These are phyloP conservation scores for Gymnocypris eckloni DNA, from an alignment of 2,797 vertebrate genomes.

Conservation along the genomic window DNA sequence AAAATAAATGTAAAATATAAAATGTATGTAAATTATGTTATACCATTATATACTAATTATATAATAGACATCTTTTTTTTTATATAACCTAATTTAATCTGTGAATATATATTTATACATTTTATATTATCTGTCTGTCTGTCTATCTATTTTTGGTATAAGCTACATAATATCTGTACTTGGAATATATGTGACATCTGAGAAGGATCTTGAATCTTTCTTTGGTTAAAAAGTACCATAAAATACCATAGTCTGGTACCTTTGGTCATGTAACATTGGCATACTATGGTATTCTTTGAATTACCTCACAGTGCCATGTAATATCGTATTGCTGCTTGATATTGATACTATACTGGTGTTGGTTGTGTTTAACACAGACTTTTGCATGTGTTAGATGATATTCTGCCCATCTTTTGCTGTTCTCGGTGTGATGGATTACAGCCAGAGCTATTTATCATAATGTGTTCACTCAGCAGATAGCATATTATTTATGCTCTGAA, in stretches of 20 bases:
- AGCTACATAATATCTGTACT: neutral
- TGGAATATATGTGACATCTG: neutral
- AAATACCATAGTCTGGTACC: neutral
- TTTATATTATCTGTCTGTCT: neutral
- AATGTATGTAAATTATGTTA: neutral
- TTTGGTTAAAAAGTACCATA: neutral
- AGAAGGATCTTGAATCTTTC: neutral
- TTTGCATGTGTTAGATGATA: neutral
- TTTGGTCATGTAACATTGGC: neutral
- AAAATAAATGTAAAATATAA: neutral
- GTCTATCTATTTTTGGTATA: neutral
- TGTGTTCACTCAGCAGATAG: slow-evolving; percentile 38
- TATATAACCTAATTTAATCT: neutral
- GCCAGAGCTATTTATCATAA: slow-evolving; percentile 28
- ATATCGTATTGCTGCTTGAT: neutral
- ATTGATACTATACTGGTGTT: neutral
- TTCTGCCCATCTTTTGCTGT: neutral
- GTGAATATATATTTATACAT: neutral
- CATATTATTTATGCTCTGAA: slow-evolving; percentile 40
- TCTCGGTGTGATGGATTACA: neutral
- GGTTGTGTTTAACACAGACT: neutral
- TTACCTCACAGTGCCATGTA: neutral
- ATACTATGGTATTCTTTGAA: neutral
- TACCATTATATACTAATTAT: neutral
- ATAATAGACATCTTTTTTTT: neutral